Conservation (phyloP, 2,113 vertebrate genomes). For the Cryptotis parvus region DNA sequence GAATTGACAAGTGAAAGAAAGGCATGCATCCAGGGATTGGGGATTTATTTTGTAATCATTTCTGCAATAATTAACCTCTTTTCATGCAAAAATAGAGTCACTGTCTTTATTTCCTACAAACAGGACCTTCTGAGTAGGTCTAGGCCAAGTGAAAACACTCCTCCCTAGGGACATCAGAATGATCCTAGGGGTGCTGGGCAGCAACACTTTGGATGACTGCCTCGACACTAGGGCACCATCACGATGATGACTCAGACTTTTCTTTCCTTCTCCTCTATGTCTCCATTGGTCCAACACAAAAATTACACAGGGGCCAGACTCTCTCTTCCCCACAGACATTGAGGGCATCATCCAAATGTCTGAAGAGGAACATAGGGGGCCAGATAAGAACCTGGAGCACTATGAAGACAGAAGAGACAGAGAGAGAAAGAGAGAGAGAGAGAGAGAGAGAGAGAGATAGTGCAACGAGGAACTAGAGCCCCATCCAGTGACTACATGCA, state of each 20-base stretch:
- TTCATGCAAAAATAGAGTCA: conserved; percentile 56
- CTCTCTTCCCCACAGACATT: neutral
- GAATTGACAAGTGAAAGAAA: conserved; percentile 2
- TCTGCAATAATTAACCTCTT: conserved; percentile 69
- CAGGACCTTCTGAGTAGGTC: neutral
- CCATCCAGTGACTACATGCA: neutral
- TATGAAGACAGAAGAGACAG: neutral
- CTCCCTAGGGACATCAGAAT: neutral
- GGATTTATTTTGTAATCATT: conserved; percentile 57
- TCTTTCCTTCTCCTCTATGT: neutral
- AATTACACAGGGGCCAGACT: neutral
- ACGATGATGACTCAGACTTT: neutral
- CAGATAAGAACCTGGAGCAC: neutral
- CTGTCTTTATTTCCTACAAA: conserved; percentile 16
- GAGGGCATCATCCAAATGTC: neutral
- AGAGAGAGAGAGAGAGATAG: neutral
- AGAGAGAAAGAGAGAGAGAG: neutral
- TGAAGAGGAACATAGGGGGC: neutral
- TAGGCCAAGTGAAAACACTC: neutral
- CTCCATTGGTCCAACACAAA: neutral
- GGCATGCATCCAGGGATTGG: neutral
- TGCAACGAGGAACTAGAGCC: neutral
- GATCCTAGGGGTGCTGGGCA: neutral
- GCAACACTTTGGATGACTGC: neutral
- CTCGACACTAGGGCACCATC: neutral